These are phyloP conservation scores for Drosophila azteca DNA, from an alignment of 1,140 invertebrate genomes.

Conservation along the genomic window DNA sequence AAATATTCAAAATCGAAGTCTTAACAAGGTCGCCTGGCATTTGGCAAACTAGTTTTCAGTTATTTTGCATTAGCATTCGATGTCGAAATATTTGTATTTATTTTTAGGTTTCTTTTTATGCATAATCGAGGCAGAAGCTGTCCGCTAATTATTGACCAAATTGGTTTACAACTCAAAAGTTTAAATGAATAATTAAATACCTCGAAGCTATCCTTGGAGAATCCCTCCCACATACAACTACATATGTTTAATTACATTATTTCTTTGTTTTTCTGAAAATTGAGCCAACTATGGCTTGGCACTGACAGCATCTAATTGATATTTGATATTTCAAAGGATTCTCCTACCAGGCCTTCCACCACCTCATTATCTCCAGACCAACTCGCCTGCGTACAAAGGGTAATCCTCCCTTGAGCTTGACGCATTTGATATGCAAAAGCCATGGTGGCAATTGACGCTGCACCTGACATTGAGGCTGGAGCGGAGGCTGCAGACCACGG, in stretches of 20 bases:
- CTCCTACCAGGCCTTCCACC: conserved; percentile 6
- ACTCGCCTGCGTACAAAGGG: conserved; percentile 25
- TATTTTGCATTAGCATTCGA: conserved; percentile 42
- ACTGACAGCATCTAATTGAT: no score
- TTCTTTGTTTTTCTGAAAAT: no score
- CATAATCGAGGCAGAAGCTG: conserved; percentile 14
- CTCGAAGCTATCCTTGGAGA: no score
- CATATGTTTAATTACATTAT: no score
- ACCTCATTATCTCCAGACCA: conserved; percentile 4
- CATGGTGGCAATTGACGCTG: conserved; percentile 28
- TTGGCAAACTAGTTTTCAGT: conserved; percentile 52
- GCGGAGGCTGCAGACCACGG: conserved; percentile 21
- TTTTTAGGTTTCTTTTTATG: conserved; percentile 13
- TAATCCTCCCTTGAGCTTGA: conserved; percentile 52
- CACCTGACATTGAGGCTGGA: conserved; percentile 3
- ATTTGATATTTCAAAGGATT: no score
- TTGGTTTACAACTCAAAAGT: no score
- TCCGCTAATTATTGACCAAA: conserved; percentile 11
- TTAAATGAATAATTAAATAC: no score
- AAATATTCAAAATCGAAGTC: conserved; percentile 54
- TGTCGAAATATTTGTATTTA: conserved; percentile 33
- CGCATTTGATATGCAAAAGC: conserved; percentile 64
- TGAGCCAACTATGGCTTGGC: no score
- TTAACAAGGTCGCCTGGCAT: conserved; percentile 59
- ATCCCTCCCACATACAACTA: no score